Evolutionary conservation across 2,797 vertebrate genomes (phyloP), one percentile per base, ranked within the genome.

Genomic region (Microcaecilia unicolor): DNA sequence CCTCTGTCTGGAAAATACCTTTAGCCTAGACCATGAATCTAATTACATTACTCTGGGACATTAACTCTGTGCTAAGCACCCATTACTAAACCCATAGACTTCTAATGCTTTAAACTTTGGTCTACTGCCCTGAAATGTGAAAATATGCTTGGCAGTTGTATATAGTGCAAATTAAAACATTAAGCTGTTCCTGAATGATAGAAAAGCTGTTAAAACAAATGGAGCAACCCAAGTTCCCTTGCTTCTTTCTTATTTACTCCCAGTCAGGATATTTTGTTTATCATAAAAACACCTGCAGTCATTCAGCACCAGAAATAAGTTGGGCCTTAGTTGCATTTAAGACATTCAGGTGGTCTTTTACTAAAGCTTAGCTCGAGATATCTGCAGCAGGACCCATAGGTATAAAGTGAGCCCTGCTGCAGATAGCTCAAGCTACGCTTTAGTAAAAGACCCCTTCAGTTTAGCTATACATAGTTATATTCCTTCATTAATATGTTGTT

Each of bases 61-160:
- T 18, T 24, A 34, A 41, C 5, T 9, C 19, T 28, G 29, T 35
- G 10, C 26, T 23, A n/a, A n/a, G n/a, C n/a, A n/a, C n/a, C n/a
- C n/a, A n/a, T n/a, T n/a, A n/a, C n/a, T n/a, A n/a, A n/a, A n/a
- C n/a, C n/a, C n/a, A n/a, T n/a, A n/a, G n/a, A n/a, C 36, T 38
- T 33, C 8, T 38, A 40, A 30, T 19, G 6, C 12, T 48, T 45
- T 28, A 17, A 19, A 49, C n/a, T 45, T 44, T 37, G 31, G 29
- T 40, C 32, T 28, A 23, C 9, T 43, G 34, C 28, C 17, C 20
- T 35, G 12, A 17, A 44, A 42, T 12, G 22, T 41, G 17, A 31
- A 28, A 35, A 31, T 17, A 6, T 34, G 30, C 50, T 34, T 23
- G 31, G n/a, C 58, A 36, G 20, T 55, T 19, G 31, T 41, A 28